These are phyloP conservation scores for Sylvicapra grimmia DNA, from an alignment of 2,113 vertebrate species.

Conservation along the genomic window DNA sequence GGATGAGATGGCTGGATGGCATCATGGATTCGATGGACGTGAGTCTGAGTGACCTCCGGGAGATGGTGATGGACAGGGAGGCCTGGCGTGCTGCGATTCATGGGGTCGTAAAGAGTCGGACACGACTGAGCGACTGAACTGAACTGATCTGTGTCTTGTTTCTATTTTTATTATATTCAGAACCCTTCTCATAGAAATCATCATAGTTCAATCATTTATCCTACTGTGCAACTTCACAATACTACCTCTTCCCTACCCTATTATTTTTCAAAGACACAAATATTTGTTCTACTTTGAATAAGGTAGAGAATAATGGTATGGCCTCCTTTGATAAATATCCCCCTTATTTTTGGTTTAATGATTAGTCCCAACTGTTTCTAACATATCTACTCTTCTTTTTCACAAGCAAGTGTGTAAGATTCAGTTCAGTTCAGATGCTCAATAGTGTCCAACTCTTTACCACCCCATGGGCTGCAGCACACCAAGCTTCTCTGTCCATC, in stretches of 20 bases:
- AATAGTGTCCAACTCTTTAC: neutral
- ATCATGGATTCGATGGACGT: no score
- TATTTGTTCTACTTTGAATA: neutral
- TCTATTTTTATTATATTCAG: slow-evolving; percentile 33
- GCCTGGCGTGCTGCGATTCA: no score
- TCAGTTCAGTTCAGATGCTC: neutral
- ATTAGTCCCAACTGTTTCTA: neutral
- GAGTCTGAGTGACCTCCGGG: no score
- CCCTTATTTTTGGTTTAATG: neutral
- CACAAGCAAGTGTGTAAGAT: neutral
- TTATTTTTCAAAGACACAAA: slow-evolving; percentile 1
- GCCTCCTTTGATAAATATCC: neutral
- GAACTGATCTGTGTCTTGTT: neutral
- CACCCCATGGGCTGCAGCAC: neutral
- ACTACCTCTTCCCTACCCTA: neutral
- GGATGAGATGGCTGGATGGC: no score
- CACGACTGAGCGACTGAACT: no score
- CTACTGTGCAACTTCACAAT: neutral
- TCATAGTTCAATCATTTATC: slow-evolving; percentile 8
- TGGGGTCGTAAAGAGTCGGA: no score
- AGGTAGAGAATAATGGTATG: slow-evolving; percentile 20
- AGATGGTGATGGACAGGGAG: no score
- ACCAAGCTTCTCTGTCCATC: neutral
- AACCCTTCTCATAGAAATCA: slow-evolving; percentile 33
- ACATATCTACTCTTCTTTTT: neutral